phyloP scores from a whole-genome alignment of 2,797 vertebrate species.

The Sparus aurata region DNA sequence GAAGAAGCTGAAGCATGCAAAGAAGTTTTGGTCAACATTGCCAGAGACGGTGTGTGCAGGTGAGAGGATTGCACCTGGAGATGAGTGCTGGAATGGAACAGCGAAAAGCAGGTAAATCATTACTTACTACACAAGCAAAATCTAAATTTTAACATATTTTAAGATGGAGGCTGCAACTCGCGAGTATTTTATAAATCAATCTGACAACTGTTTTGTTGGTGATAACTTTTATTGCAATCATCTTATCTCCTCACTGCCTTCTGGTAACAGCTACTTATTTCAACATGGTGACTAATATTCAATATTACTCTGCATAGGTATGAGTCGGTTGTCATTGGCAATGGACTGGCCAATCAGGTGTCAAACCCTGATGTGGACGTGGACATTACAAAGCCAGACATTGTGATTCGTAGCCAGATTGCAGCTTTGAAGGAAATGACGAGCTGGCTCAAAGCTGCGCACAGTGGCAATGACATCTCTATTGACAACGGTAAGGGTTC shows the following conservation, averaged over 20 bases:
- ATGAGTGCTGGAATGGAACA: conserved; percentile 97
- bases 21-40: conserved; percentile 98
- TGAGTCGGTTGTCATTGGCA: conserved; percentile 93
- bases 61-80: conserved; percentile 89
- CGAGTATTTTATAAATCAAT: too few relatives aligned
- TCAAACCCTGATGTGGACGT: conserved; percentile 98
- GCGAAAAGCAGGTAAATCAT: conserved; percentile 93
- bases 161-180: too few relatives aligned
- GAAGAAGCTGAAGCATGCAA: conserved; percentile 96
- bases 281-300: not conserved
- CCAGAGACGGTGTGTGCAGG: conserved; percentile 92
- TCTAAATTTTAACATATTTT: too few relatives aligned
- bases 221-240: too few relatives aligned
- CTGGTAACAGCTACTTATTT: not conserved
- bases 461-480: conserved; percentile 93
- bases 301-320: conserved; percentile 83
- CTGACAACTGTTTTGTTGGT: too few relatives aligned
- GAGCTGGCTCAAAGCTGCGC: conserved; percentile 93
- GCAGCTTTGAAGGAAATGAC: conserved; percentile 94
- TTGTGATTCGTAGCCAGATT: conserved; percentile 93
- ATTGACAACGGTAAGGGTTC: conserved; percentile 87
- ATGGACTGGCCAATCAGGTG: conserved; percentile 94
- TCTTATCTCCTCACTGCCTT: too few relatives aligned
- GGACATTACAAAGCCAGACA: conserved; percentile 93
- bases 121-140: not conserved